Evolutionary conservation across 92 coral and sea anemone species (phyloP), one percentile per base, ranked within the genome.

Genomic region (Palythoa heliodiscus): DNA sequence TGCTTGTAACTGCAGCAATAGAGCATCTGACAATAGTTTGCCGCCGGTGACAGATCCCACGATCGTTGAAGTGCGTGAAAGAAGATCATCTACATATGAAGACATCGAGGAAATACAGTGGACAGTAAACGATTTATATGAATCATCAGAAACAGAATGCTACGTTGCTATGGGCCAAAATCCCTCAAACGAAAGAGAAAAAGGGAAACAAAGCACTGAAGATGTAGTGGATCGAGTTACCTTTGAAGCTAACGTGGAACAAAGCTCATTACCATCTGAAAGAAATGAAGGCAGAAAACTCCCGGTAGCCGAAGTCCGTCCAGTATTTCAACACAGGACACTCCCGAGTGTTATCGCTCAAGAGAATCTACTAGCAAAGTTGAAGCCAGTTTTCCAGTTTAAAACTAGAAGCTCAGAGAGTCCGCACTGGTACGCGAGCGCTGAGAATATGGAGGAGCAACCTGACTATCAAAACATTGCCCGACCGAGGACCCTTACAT

Each of bases 61-160:
- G 3, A 48, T 63, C 15, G 70, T 64, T 11, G 84, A 80, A 37
- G 84, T 80, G 47, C 84, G 84, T 17, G 84, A 80, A 38, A 66
- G 66, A 16, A 80, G 84, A 12, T 80, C 84, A 23, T 80, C 84
- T 2, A 80, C 84, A 0, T 80, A 80, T 24, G 74, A 80, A 66
- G 84, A 80, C 60, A 80, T 80, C 22, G 84, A 80, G 5, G 74
- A 66, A 13, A 67, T 80, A 24, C 84, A 80, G 40, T 80, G 84
- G 64, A 66, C 84, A 1, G 23, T 64, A 15, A 80, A 66, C 23
- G 47, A 80, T 29, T 6, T 80, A 29, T 80, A 80, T 22, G 84
- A 80, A 23, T 39, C 84, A 2, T 80, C 84, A 1, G 84, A 80
- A 24, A 64, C 73, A 20, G 84, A 80, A 5, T 80, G 75, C 19